Percentiles rank a stretch among this genome's conserved stretches.
Conservation (phyloP, 2,797 vertebrate genomes). For the Ambastaia sidthimunki region DNA sequence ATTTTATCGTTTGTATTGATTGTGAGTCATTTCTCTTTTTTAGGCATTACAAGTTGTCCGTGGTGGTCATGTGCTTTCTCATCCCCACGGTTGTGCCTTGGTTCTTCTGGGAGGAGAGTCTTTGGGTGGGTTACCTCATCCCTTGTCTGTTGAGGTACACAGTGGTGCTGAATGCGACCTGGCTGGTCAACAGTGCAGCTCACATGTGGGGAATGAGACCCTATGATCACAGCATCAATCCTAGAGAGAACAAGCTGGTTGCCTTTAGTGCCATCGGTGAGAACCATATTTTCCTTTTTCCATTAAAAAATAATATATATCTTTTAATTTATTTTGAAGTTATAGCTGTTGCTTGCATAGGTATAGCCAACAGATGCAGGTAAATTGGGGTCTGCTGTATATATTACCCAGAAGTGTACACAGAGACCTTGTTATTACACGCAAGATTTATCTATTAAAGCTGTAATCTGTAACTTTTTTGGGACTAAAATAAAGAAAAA, state of each 20-base stretch:
- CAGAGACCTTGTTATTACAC: too few species aligned
- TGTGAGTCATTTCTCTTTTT: slow-evolving; percentile 23
- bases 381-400: too few species aligned
- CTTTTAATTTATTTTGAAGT: too few species aligned
- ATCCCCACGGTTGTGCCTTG: slow-evolving; percentile 88
- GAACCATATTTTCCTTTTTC: slow-evolving; percentile 31
- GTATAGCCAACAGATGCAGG: too few species aligned
- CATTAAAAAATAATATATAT: too few species aligned
- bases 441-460: too few species aligned
- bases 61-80: slow-evolving; percentile 87
- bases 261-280: slow-evolving; percentile 88
- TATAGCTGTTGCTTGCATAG: too few species aligned
- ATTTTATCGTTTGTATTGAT: not conserved
- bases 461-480: too few species aligned
- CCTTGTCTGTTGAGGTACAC: slow-evolving; percentile 86
- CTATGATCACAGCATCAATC: slow-evolving; percentile 87
- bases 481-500: too few species aligned
- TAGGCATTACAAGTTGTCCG: slow-evolving; percentile 87
- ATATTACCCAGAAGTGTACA: too few species aligned
- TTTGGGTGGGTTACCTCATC: slow-evolving; percentile 81
- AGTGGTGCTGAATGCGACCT: slow-evolving; percentile 85
- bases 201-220: slow-evolving; percentile 94
- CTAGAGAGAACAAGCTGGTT: slow-evolving; percentile 89
- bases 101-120: slow-evolving; percentile 89
- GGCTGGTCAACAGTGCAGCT: slow-evolving; percentile 96